Conservation (phyloP, 35 echinoderm and acorn worm genomes). For the Amphiura filiformis region DNA sequence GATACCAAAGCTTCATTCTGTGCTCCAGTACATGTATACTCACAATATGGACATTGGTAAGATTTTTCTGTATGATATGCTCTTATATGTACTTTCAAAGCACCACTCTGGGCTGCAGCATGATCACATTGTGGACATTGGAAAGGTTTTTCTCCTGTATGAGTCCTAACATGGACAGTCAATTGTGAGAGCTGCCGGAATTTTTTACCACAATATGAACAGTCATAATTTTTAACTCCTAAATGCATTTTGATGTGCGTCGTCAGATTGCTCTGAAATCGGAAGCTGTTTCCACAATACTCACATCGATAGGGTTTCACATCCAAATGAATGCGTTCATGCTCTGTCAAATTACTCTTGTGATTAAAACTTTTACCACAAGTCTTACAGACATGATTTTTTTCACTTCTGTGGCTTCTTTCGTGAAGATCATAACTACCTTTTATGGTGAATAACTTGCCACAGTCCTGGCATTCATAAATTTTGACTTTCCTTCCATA, state of each 20-base stretch:
- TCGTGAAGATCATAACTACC: not conserved
- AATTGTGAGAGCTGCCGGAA: not conserved
- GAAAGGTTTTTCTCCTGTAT: not conserved
- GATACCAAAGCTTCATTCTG: too few species aligned
- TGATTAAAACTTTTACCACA: slow-evolving; percentile 2
- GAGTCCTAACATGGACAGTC: not conserved
- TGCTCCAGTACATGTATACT: too few species aligned
- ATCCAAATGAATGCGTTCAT: not conserved
- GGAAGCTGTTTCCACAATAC: not conserved
- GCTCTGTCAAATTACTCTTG: not conserved
- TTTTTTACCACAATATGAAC: not conserved
- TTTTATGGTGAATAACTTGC: not conserved
- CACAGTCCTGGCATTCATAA: not conserved
- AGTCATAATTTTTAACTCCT: not conserved
- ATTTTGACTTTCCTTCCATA: not conserved
- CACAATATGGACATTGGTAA: too few species aligned
- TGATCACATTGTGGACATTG: not conserved
- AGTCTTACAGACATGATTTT: not conserved
- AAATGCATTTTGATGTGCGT: not conserved
- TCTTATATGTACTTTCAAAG: too few species aligned
- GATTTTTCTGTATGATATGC: too few species aligned
- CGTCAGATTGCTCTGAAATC: not conserved
- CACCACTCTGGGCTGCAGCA: too few species aligned
- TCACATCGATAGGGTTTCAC: not conserved
- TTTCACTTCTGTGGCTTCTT: not conserved